Evolutionary conservation across 2,888 invertebrate genomes (phyloP).

Genomic region (Drosophila rubida): DNA sequence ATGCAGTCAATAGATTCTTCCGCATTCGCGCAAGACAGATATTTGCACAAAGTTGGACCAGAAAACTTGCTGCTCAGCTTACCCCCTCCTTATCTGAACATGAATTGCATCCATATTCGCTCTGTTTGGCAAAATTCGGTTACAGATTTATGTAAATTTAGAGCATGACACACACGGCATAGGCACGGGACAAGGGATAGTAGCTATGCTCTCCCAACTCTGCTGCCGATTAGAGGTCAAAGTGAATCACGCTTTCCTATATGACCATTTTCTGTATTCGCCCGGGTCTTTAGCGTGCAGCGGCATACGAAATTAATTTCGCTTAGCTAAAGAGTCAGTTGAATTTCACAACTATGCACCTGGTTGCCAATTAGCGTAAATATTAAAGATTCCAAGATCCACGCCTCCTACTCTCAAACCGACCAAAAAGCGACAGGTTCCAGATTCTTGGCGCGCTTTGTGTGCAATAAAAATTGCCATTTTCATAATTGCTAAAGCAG

Average conservation of each 20-base stretch:
- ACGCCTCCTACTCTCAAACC: not conserved
- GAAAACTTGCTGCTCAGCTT: slow-evolving; percentile 40
- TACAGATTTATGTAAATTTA: slow-evolving; percentile 81
- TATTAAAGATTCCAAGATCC: slow-evolving; percentile 73
- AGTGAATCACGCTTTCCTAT: slow-evolving; percentile 78
- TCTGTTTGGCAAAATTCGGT: slow-evolving; percentile 65
- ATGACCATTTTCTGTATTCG: slow-evolving; percentile 61
- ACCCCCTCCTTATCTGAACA: slow-evolving; percentile 61
- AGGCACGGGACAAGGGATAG: slow-evolving; percentile 24
- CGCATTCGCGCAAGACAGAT: slow-evolving; percentile 64
- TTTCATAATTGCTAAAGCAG: slow-evolving; percentile 77
- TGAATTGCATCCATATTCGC: slow-evolving; percentile 63
- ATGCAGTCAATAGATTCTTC: slow-evolving; percentile 65
- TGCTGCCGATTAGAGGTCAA: slow-evolving; percentile 66
- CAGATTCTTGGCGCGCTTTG: slow-evolving; percentile 61
- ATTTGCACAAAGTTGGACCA: slow-evolving; percentile 67
- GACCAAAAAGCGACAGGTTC: slow-evolving; percentile 9
- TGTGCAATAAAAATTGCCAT: slow-evolving; percentile 80
- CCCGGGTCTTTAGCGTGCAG: slow-evolving; percentile 67
- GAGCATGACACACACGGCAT: slow-evolving; percentile 69
- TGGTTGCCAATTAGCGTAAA: slow-evolving; percentile 82
- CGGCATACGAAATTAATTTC: slow-evolving; percentile 80
- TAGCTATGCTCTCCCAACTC: not conserved
- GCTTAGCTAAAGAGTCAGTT: slow-evolving; percentile 23
- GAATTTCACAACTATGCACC: slow-evolving; percentile 70